Base-by-base conservation (phyloP, 2,888 invertebrate genomes). In the Clitarchus hookeri region DNA sequence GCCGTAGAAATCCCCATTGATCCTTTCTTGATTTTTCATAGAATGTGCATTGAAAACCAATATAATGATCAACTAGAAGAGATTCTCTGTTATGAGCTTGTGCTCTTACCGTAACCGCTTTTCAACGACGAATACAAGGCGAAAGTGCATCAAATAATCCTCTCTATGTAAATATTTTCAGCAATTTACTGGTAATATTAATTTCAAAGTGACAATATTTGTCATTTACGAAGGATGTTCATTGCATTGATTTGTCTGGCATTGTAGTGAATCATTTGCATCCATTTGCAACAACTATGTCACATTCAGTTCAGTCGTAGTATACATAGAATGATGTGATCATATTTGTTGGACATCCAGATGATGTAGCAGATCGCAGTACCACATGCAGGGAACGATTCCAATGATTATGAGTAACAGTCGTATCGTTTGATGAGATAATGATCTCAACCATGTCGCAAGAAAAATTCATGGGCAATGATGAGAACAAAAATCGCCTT, bases 221-320 rank as follows among this genome's bases (percentile, higher is more conserved):
- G 4, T 78, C 6, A 78, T 78, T 26, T 11, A 23, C 6, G 78
- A 19, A 78, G 4, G 78, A 78, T 78, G 8, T 26, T 78, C 3
- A 48, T 23, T 78, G n/a, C 11, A 78, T 26, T 19, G 78, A 78
- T 1, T 78, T 19, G 26, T 78, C 26, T 78, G n/a, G 78, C n/a
- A 78, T 23, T 19, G 78, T 11, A 19, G 78, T 78, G 78, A 79
- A 79, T 79, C 79, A 27, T 79, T 79, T 79, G 25, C 25, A 79
- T 79, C 3, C 13, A 79, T 79, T 79, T 79, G 79, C n/a, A 79
- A n/a, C 27, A 79, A 79, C 25, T 16, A 79, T 27, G 79, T 79
- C 25, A 13, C 23, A 79, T 79, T 11, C 88, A 36, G 85, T 87
- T 88, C 9, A 13, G 26, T 78, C 78, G n/a, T 12, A 78, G 12